Evolutionary conservation across 2,888 invertebrate species (phyloP), one percentile per base, ranked within the genome.

Genomic region (Oscheius myriophilus): DNA sequence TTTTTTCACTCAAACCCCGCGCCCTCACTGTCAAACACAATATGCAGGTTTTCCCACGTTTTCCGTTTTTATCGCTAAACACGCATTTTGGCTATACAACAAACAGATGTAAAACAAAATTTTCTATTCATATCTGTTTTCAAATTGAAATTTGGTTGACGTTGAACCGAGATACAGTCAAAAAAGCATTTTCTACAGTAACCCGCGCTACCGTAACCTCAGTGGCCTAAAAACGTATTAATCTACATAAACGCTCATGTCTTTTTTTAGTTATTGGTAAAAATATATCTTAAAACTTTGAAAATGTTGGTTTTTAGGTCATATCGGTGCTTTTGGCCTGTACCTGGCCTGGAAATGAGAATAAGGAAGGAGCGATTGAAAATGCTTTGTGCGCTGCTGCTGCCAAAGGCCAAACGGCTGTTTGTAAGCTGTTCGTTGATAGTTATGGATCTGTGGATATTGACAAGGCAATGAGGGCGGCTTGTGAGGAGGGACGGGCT

Each of bases 381-480:
- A 57, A 66, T 7, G 66, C 66, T 33, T 21, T 66, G 21, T 66
- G 58, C n/a, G 58, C 58, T 73, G 95, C 95, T 86, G 93, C 94
- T 33, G n/a, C 54, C 0, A 45, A 46, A 39, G 68, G 69, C 14
- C 62, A 63, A 12, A 49, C 54, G 1, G 43, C 43, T n/a, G 59
- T 69, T 42, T 69, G 69, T 25, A 49, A 69, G 49, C 61, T 66
- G n/a, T 46, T 69, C 12, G 52, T 69, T 3, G 69, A 69, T 46
- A 49, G 33, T 9, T 46, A 49, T 42, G 51, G 49, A 4, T 33
- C 26, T 16, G 53, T 55, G 11, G 58, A 62, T n/a, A 52, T 69
- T 25, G 43, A 52, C 18, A 21, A 52, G 16, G 64, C 69, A 2
- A 63, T 69, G 63, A 64, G 58, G 39, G 69, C 65, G 16, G 69